phyloP scores from a whole-genome alignment of 2,113 vertebrate species.

The Variabilichromis moorii region DNA sequence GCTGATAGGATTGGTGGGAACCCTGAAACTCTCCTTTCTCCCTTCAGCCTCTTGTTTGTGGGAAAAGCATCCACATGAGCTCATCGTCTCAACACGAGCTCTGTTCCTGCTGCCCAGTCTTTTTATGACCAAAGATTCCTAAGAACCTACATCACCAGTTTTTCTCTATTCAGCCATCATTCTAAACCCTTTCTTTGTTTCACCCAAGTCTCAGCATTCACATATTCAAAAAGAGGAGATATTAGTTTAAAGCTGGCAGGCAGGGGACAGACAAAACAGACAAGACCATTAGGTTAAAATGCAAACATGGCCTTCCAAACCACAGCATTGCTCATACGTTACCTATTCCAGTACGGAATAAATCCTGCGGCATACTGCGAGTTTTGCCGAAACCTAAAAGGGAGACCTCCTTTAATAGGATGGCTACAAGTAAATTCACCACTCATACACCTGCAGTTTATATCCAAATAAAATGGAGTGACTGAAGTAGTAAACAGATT shows the following conservation, averaged over 20 bases:
- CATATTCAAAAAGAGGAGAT: neutral
- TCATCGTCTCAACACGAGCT: neutral
- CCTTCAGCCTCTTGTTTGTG: neutral
- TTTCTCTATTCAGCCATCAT: neutral
- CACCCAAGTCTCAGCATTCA: neutral
- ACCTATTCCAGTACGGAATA: slow-evolving; percentile 64
- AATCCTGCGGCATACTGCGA: slow-evolving; percentile 67
- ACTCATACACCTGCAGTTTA: neutral
- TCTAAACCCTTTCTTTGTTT: neutral
- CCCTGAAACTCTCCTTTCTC: neutral
- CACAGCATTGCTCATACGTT: slow-evolving; percentile 50
- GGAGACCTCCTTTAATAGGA: slow-evolving; percentile 54
- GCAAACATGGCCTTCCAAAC: neutral
- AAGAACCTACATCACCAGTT: neutral
- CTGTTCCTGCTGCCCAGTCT: neutral
- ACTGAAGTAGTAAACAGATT: neutral
- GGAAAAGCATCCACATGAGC: neutral
- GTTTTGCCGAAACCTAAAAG: slow-evolving; percentile 68
- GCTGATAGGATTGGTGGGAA: neutral
- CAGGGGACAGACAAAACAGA: slow-evolving; percentile 16
- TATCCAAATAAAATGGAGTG: neutral
- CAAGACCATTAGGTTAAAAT: slow-evolving; percentile 3
- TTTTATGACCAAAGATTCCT: neutral
- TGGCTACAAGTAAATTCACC: neutral
- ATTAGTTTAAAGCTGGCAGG: slow-evolving; percentile 48